phyloP scores from a whole-genome alignment of 2,797 vertebrate species.

The Coregonus ussuriensis region DNA sequence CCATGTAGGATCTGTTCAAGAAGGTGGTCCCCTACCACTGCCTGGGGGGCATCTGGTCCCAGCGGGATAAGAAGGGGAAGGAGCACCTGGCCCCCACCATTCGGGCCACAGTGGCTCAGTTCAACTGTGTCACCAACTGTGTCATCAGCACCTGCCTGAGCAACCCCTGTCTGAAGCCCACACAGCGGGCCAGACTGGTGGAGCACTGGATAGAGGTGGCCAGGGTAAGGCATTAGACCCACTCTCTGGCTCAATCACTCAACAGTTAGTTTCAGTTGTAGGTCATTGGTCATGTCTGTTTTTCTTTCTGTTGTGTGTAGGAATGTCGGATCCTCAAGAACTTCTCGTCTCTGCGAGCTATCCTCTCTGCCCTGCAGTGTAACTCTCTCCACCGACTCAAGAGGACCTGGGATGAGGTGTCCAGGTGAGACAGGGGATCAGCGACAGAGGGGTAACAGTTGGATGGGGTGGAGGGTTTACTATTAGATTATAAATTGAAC shows the following conservation, averaged over 20 bases:
- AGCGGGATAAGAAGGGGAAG: constrained; percentile 94
- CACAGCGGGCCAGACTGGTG: constrained; percentile 86
- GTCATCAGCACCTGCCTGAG: constrained; percentile 91
- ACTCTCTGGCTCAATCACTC: neutral
- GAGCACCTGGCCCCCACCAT: constrained; percentile 92
- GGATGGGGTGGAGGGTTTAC: neutral
- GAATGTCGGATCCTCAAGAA: constrained; percentile 94
- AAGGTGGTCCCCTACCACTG: constrained; percentile 96
- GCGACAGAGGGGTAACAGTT: neutral
- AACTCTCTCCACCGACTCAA: constrained; percentile 90
- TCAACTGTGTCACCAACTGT: constrained; percentile 94
- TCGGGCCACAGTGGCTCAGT: constrained; percentile 91
- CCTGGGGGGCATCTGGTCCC: constrained; percentile 94
- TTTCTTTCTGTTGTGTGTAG: constrained; percentile 61
- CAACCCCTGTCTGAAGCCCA: constrained; percentile 82
- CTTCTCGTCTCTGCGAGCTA: constrained; percentile 91
- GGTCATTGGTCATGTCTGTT: neutral
- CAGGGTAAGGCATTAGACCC: constrained; percentile 73
- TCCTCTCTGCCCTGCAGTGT: constrained; percentile 92
- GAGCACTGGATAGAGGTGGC: constrained; percentile 95
- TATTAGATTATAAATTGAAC: neutral
- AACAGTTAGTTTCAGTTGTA: neutral
- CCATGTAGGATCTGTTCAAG: constrained; percentile 89
- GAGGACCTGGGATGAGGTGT: constrained; percentile 93
- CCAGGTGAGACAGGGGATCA: constrained; percentile 68